Conservation (phyloP, 2,888 invertebrate genomes). For the Apotomis capreana region DNA sequence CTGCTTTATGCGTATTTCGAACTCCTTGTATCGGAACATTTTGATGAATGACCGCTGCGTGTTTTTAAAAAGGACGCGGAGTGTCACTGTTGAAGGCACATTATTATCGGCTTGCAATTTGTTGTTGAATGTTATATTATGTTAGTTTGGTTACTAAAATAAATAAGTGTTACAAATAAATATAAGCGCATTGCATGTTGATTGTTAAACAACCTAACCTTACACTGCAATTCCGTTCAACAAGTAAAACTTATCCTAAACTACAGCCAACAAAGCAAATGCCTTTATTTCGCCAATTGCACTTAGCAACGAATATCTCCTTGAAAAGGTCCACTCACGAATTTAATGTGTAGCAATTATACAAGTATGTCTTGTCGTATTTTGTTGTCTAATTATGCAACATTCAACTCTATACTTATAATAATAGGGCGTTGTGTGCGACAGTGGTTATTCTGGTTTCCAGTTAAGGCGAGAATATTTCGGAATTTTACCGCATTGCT, state of each 20-base stretch:
- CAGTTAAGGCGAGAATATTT: constrained; percentile 42
- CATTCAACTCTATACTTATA: constrained; percentile 24
- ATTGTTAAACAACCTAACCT: no score
- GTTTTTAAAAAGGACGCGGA: no score
- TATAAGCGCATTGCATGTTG: no score
- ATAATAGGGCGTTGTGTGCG: constrained; percentile 10
- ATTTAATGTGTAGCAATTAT: constrained; percentile 65
- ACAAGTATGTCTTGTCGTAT: constrained; percentile 46
- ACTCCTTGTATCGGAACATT: no score
- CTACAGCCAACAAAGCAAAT: constrained; percentile 5
- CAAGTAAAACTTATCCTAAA: constrained; percentile 7
- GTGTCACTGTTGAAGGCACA: no score
- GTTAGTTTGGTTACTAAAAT: no score
- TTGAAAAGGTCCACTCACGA: constrained; percentile 60
- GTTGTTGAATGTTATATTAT: no score
- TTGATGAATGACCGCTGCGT: no score
- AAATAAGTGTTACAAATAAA: no score
- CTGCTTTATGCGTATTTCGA: no score
- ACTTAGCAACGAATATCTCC: constrained; percentile 54
- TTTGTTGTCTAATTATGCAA: constrained; percentile 41
- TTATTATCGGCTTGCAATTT: no score
- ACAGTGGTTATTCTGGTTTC: constrained; percentile 30
- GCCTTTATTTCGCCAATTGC: constrained; percentile 17
- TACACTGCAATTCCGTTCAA: background rate
- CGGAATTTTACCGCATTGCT: constrained; percentile 45